Evolutionary conservation across 2,888 invertebrate genomes (phyloP).

Genomic region (Alloplasta piceator): DNA sequence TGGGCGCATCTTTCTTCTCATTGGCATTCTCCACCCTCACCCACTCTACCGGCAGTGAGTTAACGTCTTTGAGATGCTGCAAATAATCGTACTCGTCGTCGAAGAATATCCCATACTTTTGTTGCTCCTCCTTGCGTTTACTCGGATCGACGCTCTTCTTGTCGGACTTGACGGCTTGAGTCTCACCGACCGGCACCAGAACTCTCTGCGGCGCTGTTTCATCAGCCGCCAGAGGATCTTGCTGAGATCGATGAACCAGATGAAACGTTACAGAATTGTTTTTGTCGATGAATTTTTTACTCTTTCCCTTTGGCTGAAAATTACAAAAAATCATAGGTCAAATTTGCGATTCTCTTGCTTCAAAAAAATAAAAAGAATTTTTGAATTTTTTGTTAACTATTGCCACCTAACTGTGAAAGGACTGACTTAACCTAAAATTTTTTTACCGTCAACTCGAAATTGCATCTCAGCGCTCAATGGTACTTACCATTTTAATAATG

Average conservation of each 20-base stretch:
- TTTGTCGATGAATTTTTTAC: slow-evolving; percentile 94
- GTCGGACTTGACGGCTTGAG: slow-evolving; percentile 69
- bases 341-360: too few relatives aligned
- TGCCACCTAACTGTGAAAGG: background rate
- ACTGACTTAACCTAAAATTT: slow-evolving; percentile 42
- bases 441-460: background rate
- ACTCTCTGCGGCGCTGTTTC: slow-evolving; percentile 95
- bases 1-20: slow-evolving; percentile 76
- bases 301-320: slow-evolving; percentile 86
- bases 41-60: slow-evolving; percentile 85
- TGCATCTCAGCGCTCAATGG: background rate
- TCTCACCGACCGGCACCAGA: slow-evolving; percentile 86
- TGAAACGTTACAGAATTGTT: slow-evolving; percentile 96
- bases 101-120: slow-evolving; percentile 95
- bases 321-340: too few relatives aligned
- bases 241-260: slow-evolving; percentile 96
- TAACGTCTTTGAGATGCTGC: slow-evolving; percentile 92
- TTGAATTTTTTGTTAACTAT: background rate
- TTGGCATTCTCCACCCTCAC: slow-evolving; percentile 80
- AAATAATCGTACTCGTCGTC: slow-evolving; percentile 98
- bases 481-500: slow-evolving; percentile 44
- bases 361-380: too few relatives aligned
- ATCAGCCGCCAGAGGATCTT: slow-evolving; percentile 95
- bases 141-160: slow-evolving; percentile 77
- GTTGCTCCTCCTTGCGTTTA: slow-evolving; percentile 88